Percentiles rank a stretch among this genome's conserved stretches.
Evolutionary conservation across 1,140 invertebrate species (phyloP).

Genomic region (Euwallacea fornicatus): DNA sequence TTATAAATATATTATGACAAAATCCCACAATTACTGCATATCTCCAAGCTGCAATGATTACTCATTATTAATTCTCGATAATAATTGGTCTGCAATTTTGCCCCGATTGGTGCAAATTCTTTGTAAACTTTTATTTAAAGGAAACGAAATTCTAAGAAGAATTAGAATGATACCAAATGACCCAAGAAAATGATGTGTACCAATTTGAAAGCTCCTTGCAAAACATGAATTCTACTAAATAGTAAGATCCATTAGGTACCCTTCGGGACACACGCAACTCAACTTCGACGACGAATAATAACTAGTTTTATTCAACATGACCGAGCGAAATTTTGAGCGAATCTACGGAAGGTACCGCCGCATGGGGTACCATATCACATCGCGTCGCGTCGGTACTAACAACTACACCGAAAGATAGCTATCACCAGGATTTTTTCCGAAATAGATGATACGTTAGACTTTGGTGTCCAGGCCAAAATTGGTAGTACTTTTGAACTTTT

Average conservation of each 20-base stretch:
- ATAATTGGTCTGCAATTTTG: no score
- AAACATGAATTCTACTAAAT: conserved; percentile 8
- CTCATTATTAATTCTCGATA: no score
- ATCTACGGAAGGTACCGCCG: conserved; percentile 22
- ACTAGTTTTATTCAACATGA: conserved; percentile 37
- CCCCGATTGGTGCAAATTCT: no score
- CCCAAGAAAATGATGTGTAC: neutral
- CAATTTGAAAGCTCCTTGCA: conserved; percentile 3
- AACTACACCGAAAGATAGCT: conserved; percentile 19
- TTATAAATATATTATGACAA: no score
- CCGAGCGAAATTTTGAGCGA: conserved; percentile 30
- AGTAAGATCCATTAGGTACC: conserved; percentile 31
- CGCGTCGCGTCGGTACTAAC: conserved; percentile 31
- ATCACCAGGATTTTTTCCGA: conserved; percentile 30
- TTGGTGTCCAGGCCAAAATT: conserved; percentile 30
- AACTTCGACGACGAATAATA: conserved; percentile 33
- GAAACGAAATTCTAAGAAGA: no score
- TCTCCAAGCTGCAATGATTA: no score
- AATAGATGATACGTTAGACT: conserved; percentile 32
- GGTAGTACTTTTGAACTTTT: conserved; percentile 36
- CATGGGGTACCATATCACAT: conserved; percentile 26
- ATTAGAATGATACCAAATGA: no score
- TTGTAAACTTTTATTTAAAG: no score
- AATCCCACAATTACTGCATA: no score
- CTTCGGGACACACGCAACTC: conserved; percentile 24